Conservation (phyloP, 2,888 invertebrate genomes). For the Bellardia pandia region DNA sequence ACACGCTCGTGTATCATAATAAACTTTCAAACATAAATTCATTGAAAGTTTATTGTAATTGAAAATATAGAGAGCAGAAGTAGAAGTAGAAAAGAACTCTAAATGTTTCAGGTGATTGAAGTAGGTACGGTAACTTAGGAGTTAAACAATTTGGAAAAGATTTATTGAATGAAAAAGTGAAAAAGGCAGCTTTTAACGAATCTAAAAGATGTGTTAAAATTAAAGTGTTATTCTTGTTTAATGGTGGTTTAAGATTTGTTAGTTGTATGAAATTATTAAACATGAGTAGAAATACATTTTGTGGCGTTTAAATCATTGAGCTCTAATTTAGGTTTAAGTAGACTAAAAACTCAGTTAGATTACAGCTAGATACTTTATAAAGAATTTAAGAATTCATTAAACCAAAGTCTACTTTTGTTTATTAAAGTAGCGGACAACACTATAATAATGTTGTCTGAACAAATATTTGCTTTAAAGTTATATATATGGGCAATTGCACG, state of each 20-base stretch:
- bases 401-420: no score
- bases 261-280: no score
- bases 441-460: no score
- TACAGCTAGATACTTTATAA: no score
- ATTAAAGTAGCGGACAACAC: no score
- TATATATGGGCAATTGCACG: no score
- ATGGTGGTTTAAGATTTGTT: neutral
- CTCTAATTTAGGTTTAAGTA: no score
- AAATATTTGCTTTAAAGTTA: no score
- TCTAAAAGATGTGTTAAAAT: constrained; percentile 6
- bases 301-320: no score
- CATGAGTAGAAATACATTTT: no score
- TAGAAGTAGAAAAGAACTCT: neutral
- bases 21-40: constrained; percentile 37
- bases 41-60: constrained; percentile 43
- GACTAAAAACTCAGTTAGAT: no score
- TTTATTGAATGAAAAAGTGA: constrained; percentile 12
- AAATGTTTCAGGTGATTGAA: neutral
- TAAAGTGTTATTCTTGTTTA: neutral
- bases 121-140: constrained; percentile 17
- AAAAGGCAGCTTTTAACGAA: constrained; percentile 5
- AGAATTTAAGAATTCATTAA: no score
- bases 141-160: constrained; percentile 16
- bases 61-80: neutral
- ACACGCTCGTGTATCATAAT: constrained; percentile 20